Conservation (phyloP, 2,888 invertebrate species). For the Argyresthia albistria region DNA sequence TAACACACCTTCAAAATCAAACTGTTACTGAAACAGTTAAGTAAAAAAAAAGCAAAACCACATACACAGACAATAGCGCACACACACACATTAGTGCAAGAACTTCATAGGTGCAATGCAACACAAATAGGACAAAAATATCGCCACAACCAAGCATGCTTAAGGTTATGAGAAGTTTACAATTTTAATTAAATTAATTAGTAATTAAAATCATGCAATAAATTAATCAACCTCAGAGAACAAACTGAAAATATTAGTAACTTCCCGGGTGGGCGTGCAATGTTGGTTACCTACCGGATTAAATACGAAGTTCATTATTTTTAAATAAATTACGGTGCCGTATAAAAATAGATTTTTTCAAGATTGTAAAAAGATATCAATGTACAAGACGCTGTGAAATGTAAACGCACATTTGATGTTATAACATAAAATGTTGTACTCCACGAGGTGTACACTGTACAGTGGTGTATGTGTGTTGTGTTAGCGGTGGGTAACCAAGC, state of each 20-base stretch:
- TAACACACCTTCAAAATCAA: background rate
- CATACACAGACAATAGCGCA: background rate
- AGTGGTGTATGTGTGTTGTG: too few relatives aligned
- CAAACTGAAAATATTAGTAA: constrained; percentile 18
- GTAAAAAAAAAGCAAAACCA: background rate
- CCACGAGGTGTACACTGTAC: too few relatives aligned
- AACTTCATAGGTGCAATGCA: background rate
- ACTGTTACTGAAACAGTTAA: background rate
- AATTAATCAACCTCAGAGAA: constrained; percentile 44
- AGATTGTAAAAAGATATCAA: too few relatives aligned
- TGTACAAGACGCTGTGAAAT: too few relatives aligned
- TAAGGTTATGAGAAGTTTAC: background rate
- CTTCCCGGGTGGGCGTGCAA: too few relatives aligned
- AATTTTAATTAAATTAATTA: constrained; percentile 21
- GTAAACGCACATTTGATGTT: too few relatives aligned
- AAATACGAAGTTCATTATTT: background rate
- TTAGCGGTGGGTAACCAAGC: background rate
- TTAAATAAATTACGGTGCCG: background rate
- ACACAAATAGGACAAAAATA: too few relatives aligned
- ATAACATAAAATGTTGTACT: too few relatives aligned
- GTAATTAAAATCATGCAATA: constrained; percentile 40
- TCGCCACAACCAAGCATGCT: background rate
- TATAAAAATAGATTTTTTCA: too few relatives aligned
- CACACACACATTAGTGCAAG: background rate
- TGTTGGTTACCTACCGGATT: background rate